Percentiles rank a stretch among this genome's conserved stretches.
Conservation (phyloP, 2,113 vertebrate genomes). For the Boleophthalmus pectinirostris region DNA sequence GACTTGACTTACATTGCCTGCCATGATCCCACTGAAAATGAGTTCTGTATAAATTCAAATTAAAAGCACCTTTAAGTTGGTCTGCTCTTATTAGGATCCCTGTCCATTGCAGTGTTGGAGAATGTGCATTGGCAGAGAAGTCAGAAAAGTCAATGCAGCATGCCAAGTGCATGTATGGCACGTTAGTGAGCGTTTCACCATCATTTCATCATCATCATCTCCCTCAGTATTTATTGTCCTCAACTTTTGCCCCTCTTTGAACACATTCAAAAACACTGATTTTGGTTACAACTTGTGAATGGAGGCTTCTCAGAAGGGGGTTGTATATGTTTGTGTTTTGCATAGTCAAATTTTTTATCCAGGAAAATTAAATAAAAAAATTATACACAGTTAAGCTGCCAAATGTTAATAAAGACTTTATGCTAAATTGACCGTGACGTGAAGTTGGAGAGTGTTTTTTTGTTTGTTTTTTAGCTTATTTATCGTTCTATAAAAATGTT, state of each 20-base stretch:
- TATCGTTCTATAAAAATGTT: background rate
- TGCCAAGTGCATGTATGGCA: conserved; percentile 79
- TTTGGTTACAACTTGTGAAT: conserved; percentile 65
- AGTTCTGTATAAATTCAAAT: background rate
- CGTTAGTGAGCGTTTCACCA: conserved; percentile 81
- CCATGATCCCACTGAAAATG: background rate
- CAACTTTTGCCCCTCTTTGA: conserved; percentile 74
- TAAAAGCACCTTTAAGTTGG: conserved; percentile 1
- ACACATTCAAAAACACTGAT: conserved; percentile 71
- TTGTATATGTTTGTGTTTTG: conserved; percentile 45
- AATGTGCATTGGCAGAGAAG: conserved; percentile 52
- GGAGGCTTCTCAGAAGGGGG: conserved; percentile 50
- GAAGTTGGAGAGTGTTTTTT: background rate
- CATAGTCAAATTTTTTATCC: conserved; percentile 13
- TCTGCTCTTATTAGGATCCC: conserved; percentile 8
- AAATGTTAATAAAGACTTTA: too few species aligned
- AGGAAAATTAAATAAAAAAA: conserved; percentile 12
- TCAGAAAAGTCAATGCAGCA: conserved; percentile 70
- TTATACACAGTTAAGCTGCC: conserved; percentile 22
- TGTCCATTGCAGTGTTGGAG: conserved; percentile 35
- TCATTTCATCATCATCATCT: conserved; percentile 81
- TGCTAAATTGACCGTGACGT: too few species aligned
- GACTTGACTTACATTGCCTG: background rate
- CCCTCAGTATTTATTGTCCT: conserved; percentile 80
- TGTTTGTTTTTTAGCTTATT: too few species aligned